Conservation (phyloP, 1,140 invertebrate genomes). For the Drosophila aff. region DNA sequence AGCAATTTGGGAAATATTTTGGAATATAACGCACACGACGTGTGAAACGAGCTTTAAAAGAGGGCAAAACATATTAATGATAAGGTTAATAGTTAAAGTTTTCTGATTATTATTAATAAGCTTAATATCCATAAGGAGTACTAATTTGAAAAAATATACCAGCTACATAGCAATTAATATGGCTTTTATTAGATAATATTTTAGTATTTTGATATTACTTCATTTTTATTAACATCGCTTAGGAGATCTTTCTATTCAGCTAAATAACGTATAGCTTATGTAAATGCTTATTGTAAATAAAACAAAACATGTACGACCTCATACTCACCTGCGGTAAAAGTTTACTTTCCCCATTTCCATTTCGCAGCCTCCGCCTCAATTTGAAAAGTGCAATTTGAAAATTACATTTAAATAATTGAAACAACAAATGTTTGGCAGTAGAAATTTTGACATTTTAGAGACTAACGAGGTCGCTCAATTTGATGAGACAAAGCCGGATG, state of each 20-base stretch:
- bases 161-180: background rate
- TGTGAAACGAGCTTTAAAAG: constrained; percentile 2
- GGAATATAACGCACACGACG: constrained; percentile 25
- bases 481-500: constrained; percentile 72
- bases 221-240: background rate
- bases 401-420: constrained; percentile 82
- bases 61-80: background rate
- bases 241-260: background rate
- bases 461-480: constrained; percentile 74
- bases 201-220: background rate
- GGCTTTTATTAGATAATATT: no score
- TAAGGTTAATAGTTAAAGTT: background rate
- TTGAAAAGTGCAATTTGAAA: constrained; percentile 67
- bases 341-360: constrained; percentile 1
- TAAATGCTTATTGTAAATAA: constrained; percentile 23
- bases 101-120: background rate
- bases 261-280: background rate
- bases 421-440: constrained; percentile 73
- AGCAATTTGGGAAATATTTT: constrained; percentile 16
- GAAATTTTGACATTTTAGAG: constrained; percentile 74
- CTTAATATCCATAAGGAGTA: background rate
- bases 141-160: background rate
- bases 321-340: background rate
- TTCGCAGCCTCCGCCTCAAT: constrained; percentile 10
- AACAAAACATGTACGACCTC: background rate